Base-by-base conservation (phyloP, 2,113 vertebrate genomes). In the Archocentrus centrarchus region DNA sequence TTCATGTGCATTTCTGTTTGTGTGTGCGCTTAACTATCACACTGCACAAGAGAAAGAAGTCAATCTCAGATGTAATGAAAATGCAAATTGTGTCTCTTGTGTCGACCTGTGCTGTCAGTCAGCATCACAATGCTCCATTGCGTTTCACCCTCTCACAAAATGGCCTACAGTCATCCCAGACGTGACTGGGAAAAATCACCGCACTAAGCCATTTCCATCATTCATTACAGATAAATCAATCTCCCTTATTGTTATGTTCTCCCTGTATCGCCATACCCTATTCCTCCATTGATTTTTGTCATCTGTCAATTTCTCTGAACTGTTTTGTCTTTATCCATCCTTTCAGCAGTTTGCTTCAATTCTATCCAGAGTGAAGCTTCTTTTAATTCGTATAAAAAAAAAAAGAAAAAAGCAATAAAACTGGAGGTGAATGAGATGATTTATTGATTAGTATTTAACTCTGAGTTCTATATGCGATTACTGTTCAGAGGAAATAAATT, bases 1-100 rank as follows among this genome's bases (percentile, higher is more conserved):
- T 53, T 53, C 32, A n/a, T 73, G 30, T 73, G 66, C 66, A 20
- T 73, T 53, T 30, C 53, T 39, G 63, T 0, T 9, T 0, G 20
- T 50, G 17, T 30, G 44, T 70, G 27, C 8, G 64, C 24, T 15
- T 70, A 11, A 15, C 55, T 81, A 82, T 83, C 55, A 81, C 88
- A 80, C 77, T 84, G 80, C 82, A 79, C 59, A 75, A 80, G 70
- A 84, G 15, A 75, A 75, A 41, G 44, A 63, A 92, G 80, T 92
- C 86, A 86, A 89, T 93, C 89, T 84, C n/a, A 8, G 50, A 81
- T 47, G 84, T 87, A 93, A 94, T 94, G 92, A 94, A 93, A 94
- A 95, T 94, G 93, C 88, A 91, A 94, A 94, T 91, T 8, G 62
- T 79, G 63, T 83, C 59, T 86, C 89, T 81, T 14, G n/a, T 85